Percentiles rank a stretch among this genome's conserved stretches.
Conservation (phyloP, 2,113 vertebrate genomes). For the Papio anubis region DNA sequence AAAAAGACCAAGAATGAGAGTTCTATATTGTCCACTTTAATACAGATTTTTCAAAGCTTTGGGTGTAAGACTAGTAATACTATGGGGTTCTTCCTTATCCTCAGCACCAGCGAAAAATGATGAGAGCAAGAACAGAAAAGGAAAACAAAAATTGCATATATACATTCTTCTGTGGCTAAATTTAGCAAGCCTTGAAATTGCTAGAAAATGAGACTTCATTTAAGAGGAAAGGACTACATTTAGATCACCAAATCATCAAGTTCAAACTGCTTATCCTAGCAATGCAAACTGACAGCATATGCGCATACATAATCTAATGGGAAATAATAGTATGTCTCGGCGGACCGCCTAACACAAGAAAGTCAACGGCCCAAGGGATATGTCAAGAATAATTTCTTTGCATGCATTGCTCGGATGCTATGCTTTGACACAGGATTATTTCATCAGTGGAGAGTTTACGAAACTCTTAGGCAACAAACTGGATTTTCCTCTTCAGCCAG, state of each 20-base stretch:
- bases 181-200: constrained; percentile 76
- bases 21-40: constrained; percentile 7
- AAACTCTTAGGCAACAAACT: neutral
- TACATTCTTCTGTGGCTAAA: constrained; percentile 66
- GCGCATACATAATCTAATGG: constrained; percentile 76
- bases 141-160: constrained; percentile 35
- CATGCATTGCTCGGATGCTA: constrained; percentile 51
- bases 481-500: constrained; percentile 31
- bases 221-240: constrained; percentile 70
- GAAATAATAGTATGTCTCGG: constrained; percentile 74
- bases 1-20: neutral
- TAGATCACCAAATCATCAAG: constrained; percentile 68
- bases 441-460: constrained; percentile 57
- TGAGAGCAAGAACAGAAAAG: neutral
- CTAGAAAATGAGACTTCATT: constrained; percentile 77
- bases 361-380: constrained; percentile 77
- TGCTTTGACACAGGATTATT: constrained; percentile 68
- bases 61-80: neutral
- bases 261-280: constrained; percentile 74
- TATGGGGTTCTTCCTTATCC: neutral
- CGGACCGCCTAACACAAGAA: constrained; percentile 68
- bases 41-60: neutral
- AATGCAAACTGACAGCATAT: constrained; percentile 82
- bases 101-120: neutral
- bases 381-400: constrained; percentile 82